Conservation (phyloP, 2,888 invertebrate species). For the Nomada lathburiana region DNA sequence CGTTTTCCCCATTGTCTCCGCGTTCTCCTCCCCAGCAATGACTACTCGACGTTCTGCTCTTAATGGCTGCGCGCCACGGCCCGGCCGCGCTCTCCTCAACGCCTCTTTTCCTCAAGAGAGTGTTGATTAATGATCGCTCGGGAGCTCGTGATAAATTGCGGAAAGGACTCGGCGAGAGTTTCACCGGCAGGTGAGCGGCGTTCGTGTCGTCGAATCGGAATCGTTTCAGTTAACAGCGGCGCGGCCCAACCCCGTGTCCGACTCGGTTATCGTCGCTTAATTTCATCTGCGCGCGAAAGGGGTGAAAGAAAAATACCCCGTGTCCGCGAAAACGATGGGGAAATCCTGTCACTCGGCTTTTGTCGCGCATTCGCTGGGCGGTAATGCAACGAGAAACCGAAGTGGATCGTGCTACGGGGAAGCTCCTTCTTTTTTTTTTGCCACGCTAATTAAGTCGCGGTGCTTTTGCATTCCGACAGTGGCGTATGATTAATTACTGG, state of each 20-base stretch:
- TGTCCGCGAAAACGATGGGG: no score
- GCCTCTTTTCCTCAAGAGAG: slow-evolving; percentile 21
- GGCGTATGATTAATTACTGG: no score
- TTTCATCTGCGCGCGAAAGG: neutral
- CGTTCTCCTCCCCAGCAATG: slow-evolving; percentile 63
- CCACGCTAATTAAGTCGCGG: no score
- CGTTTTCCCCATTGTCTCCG: slow-evolving; percentile 64
- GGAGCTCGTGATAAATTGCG: slow-evolving; percentile 66
- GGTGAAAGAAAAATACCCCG: neutral
- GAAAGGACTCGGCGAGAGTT: slow-evolving; percentile 43
- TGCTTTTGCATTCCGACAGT: no score
- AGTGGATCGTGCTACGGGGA: no score
- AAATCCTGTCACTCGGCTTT: neutral
- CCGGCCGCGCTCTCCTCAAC: slow-evolving; percentile 38
- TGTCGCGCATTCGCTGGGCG: neutral
- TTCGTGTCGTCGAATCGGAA: slow-evolving; percentile 22
- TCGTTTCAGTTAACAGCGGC: slow-evolving; percentile 52
- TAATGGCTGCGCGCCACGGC: slow-evolving; percentile 58
- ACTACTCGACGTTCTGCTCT: slow-evolving; percentile 66
- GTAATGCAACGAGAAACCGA: neutral
- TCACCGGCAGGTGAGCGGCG: neutral
- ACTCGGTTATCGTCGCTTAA: slow-evolving; percentile 36
- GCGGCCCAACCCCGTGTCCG: neutral
- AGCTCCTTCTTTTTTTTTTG: no score
- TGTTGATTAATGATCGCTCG: slow-evolving; percentile 70